phyloP scores from a whole-genome alignment of 92 coral and sea anemone species.

The Diadumene lineata region DNA sequence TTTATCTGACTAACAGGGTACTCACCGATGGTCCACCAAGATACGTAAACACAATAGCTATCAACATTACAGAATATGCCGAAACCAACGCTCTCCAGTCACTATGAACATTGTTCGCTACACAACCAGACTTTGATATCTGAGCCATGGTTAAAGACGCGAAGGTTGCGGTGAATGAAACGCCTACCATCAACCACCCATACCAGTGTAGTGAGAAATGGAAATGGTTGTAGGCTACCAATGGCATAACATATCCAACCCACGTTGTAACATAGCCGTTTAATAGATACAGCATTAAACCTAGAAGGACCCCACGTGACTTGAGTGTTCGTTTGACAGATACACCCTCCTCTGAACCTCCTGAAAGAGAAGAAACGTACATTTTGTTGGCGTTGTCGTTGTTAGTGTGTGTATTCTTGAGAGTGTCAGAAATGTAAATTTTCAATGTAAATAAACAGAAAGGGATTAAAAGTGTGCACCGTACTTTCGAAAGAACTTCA shows the following conservation, averaged over 20 bases:
- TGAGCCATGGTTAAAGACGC: constrained; percentile 45
- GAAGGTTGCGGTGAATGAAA: constrained; percentile 56
- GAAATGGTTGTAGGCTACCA: constrained; percentile 59
- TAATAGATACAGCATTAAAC: constrained; percentile 59
- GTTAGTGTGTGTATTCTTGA: no score
- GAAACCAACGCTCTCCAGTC: constrained; percentile 39
- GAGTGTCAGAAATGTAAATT: no score
- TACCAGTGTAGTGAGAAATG: constrained; percentile 31
- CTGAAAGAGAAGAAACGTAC: constrained; percentile 16
- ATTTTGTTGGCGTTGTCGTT: neutral
- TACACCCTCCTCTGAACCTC: constrained; percentile 27
- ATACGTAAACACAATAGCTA: constrained; percentile 44
- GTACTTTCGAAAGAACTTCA: no score
- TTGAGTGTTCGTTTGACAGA: constrained; percentile 37
- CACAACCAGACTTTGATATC: constrained; percentile 49
- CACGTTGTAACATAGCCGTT: constrained; percentile 76
- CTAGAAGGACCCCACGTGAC: constrained; percentile 66
- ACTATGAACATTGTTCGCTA: constrained; percentile 30
- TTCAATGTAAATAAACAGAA: no score
- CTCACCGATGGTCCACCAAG: constrained; percentile 74
- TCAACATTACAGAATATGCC: constrained; percentile 52
- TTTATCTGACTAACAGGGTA: no score
- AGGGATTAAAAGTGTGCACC: no score
- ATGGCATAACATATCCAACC: constrained; percentile 66
- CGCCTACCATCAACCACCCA: constrained; percentile 81